Percentiles rank a stretch among this genome's conserved stretches.
Evolutionary conservation across 2,113 vertebrate species (phyloP).

Genomic region (Rana temporaria): DNA sequence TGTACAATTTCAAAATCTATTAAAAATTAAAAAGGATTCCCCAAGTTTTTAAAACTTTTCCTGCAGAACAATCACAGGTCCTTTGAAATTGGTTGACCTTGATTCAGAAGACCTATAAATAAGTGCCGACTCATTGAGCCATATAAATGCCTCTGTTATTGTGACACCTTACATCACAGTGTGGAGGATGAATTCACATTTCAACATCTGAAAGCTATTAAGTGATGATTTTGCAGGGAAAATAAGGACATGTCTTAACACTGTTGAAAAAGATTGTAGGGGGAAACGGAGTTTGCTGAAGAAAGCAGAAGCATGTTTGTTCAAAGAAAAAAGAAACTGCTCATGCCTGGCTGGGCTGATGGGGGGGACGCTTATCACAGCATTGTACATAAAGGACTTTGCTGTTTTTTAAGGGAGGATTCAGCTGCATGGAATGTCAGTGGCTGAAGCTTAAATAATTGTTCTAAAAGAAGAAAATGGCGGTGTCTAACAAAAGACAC

Average conservation of each 20-base stretch:
- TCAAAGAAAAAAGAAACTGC: conserved; percentile 20
- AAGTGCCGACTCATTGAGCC: conserved; percentile 21
- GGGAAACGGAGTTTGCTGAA: conserved; percentile 45
- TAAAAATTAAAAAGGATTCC: neutral
- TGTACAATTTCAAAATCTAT: too few species aligned
- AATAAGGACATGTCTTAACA: conserved; percentile 49
- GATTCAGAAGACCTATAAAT: conserved; percentile 33
- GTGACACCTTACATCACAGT: conserved; percentile 49
- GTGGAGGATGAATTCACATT: conserved; percentile 44
- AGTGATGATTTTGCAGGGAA: conserved; percentile 51
- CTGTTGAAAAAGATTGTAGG: conserved; percentile 42
- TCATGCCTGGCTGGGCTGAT: conserved; percentile 24
- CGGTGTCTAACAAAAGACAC: conserved; percentile 38
- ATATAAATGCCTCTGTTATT: conserved; percentile 42
- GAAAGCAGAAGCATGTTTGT: conserved; percentile 49
- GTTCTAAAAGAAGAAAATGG: conserved; percentile 40
- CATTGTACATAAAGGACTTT: conserved; percentile 43
- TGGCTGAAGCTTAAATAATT: conserved; percentile 39
- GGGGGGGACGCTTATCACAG: conserved; percentile 50
- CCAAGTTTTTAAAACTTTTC: conserved; percentile 1
- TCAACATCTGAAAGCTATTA: conserved; percentile 47
- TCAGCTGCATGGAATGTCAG: conserved; percentile 29
- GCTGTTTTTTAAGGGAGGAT: conserved; percentile 27
- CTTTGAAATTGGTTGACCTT: conserved; percentile 35
- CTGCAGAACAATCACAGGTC: neutral